Base-by-base conservation (phyloP, 1,140 invertebrate species). In the Penaeus japonicus region DNA sequence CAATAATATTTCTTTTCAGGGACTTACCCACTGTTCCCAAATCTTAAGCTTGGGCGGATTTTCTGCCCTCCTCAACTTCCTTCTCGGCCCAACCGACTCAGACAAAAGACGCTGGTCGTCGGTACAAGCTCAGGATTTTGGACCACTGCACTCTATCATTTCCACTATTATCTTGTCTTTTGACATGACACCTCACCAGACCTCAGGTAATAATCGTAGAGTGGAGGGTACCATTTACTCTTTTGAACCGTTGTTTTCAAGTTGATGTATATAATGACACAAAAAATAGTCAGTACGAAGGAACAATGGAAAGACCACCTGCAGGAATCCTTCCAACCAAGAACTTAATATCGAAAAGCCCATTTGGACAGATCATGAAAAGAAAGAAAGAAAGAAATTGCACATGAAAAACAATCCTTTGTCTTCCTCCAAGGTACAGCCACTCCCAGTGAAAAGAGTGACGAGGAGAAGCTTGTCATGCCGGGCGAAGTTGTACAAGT, bases 91-190 rank as follows among this genome's bases (percentile, higher is more conserved):
- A 22, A 59, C 90, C 39, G 89, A 90, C 73, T 54, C 55, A 27
- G 89, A 87, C 7, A 90, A 84, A 65, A 91, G 93, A 12, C 90
- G 92, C 47, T 93, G 93, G 93, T 93, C 92, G 65, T 92, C 93
- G 55, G 91, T 93, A n/a, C 93, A 94, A 90, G 92, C 92, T 15
- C 89, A 92, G 80, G 93, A 94, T 78, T 93, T 94, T 91, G 92
- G 91, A 20, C 91, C 91, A 82, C 91, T 94, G 18, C 93, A 94
- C 89, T 91, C 91, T 59, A 92, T 92, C 24, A 89, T 93, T 82
- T 92, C 93, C 24, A 91, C 91, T 24, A 91, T 94, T 20, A 90
- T 90, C 47, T 79, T 47, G 39, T 62, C 65, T 22, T 88, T 65
- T 88, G 80, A 88, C 39, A 75, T 88, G 87, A 62, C 39, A 17